Conservation (phyloP, 2,113 vertebrate genomes). For the Pseudorasbora parva region DNA sequence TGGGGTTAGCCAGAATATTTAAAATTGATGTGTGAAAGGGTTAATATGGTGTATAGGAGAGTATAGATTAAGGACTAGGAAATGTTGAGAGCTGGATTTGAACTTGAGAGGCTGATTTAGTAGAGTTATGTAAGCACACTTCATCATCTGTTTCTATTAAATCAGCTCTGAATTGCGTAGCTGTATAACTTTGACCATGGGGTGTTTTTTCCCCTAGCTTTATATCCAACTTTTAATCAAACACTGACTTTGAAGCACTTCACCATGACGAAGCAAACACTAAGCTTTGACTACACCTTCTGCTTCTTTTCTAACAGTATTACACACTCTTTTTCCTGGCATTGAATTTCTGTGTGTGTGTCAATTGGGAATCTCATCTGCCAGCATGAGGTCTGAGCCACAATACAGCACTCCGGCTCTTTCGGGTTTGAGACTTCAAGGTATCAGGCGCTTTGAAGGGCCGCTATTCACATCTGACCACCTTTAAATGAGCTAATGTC, state of each 20-base stretch:
- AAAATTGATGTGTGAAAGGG: no score
- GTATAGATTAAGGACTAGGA: not conserved
- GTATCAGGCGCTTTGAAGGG: slow-evolving; percentile 15
- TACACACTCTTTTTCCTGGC: slow-evolving; percentile 25
- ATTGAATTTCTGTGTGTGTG: slow-evolving; percentile 33
- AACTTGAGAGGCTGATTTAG: not conserved
- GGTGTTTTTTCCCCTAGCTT: not conserved
- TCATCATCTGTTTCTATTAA: slow-evolving; percentile 14
- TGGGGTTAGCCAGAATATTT: no score
- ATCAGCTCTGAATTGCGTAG: not conserved
- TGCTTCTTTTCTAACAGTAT: slow-evolving; percentile 34
- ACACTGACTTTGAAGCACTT: slow-evolving; percentile 46
- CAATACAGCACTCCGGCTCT: not conserved
- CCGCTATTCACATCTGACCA: not conserved
- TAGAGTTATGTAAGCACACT: not conserved
- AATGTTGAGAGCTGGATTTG: not conserved
- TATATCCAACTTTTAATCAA: slow-evolving; percentile 24
- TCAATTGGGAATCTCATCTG: slow-evolving; percentile 6
- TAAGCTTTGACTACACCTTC: slow-evolving; percentile 41
- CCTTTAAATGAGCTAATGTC: slow-evolving; percentile 15
- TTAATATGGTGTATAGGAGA: no score
- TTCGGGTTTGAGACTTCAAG: not conserved
- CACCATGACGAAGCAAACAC: slow-evolving; percentile 47
- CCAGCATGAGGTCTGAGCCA: not conserved
- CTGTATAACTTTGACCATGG: not conserved